These are phyloP conservation scores for Epistrophe grossulariae DNA, from an alignment of 2,888 invertebrate species.

Conservation along the genomic window DNA sequence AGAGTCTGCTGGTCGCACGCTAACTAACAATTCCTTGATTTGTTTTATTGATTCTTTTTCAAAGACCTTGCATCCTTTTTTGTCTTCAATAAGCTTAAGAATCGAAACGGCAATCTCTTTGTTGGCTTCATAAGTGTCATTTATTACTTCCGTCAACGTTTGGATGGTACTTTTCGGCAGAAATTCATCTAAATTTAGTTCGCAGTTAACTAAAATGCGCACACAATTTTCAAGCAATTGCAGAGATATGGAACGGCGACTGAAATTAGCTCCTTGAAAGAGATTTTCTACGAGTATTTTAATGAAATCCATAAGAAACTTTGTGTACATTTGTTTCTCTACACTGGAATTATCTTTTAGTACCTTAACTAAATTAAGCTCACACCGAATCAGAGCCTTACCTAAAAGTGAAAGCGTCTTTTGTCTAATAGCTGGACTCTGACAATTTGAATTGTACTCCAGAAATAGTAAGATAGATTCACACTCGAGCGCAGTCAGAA, in stretches of 20 bases:
- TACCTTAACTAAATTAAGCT: constrained; percentile 83
- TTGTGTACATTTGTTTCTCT: constrained; percentile 79
- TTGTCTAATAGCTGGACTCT: constrained; percentile 88
- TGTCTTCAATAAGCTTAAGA: constrained; percentile 82
- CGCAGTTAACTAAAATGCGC: constrained; percentile 79
- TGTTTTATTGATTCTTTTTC: constrained; percentile 68
- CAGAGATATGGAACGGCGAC: constrained; percentile 86
- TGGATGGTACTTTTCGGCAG: constrained; percentile 76
- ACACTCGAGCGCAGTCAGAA: constrained; percentile 87
- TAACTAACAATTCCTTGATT: constrained; percentile 85
- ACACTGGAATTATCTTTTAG: constrained; percentile 76
- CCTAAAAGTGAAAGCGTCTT: constrained; percentile 88
- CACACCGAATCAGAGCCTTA: constrained; percentile 86
- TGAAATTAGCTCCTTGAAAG: constrained; percentile 87
- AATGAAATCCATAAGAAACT: constrained; percentile 85
- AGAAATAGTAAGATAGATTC: constrained; percentile 87
- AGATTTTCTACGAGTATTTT: constrained; percentile 85
- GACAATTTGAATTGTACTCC: constrained; percentile 88
- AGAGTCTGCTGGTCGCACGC: constrained; percentile 90
- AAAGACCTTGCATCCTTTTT: constrained; percentile 56
- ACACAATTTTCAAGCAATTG: constrained; percentile 84
- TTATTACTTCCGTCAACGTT: constrained; percentile 84
- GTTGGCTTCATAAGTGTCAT: constrained; percentile 91
- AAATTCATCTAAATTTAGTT: constrained; percentile 84
- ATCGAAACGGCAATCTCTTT: constrained; percentile 88